Percentiles rank a stretch among this genome's conserved stretches.
These are phyloP conservation scores for Pelmatolapia mariae DNA, from an alignment of 2,113 vertebrate species.

Conservation along the genomic window DNA sequence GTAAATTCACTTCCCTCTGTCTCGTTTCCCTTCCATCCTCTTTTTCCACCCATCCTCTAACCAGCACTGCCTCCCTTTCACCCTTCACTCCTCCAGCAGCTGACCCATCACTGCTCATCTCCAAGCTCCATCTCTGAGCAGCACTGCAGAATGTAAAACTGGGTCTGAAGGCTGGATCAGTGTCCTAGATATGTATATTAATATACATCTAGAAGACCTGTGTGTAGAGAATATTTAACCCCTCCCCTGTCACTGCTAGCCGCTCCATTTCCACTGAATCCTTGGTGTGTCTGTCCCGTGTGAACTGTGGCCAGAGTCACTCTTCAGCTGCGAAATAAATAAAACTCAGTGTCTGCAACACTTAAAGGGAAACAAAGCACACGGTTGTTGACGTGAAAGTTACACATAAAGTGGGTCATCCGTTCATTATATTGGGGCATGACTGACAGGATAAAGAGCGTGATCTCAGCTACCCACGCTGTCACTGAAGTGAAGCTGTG, in stretches of 20 bases:
- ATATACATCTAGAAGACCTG: neutral
- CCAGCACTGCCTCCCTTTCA: neutral
- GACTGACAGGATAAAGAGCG: neutral
- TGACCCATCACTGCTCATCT: neutral
- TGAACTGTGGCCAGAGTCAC: slow-evolving; percentile 40
- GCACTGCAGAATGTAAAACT: neutral
- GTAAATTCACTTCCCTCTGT: slow-evolving; percentile 25
- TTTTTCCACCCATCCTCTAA: neutral
- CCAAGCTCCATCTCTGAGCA: neutral
- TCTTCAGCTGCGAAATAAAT: neutral
- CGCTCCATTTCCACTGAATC: slow-evolving; percentile 36
- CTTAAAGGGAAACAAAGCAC: neutral
- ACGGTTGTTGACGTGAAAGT: neutral
- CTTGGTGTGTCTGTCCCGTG: slow-evolving; percentile 70
- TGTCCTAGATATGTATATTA: slow-evolving; percentile 8
- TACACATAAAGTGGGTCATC: neutral
- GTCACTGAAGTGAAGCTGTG: neutral
- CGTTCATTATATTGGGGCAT: neutral
- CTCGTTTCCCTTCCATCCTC: neutral
- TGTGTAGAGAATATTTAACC: neutral
- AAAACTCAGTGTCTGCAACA: neutral
- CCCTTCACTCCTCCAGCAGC: neutral
- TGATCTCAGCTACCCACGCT: neutral
- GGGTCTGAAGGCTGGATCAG: neutral
- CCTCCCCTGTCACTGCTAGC: neutral